A percentile compares a stretch with the other conserved stretches of the same genome.
These are phyloP conservation scores for Heterohyrax brucei DNA, from an alignment of 2,797 vertebrate genomes.

Conservation along the genomic window DNA sequence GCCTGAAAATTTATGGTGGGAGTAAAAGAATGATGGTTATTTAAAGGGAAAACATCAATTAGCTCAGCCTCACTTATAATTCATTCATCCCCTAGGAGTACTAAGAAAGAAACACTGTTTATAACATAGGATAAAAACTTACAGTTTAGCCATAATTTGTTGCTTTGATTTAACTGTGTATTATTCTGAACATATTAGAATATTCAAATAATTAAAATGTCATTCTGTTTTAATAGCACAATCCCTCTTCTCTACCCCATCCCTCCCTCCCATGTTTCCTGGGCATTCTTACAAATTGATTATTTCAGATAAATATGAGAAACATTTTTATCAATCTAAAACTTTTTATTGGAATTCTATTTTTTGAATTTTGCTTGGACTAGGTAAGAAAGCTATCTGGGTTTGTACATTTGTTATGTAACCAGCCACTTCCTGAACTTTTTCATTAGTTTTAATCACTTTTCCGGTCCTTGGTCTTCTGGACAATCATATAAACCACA, in stretches of 20 bases:
- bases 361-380: not conserved
- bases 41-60: conserved; percentile 38
- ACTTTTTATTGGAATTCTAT: not conserved
- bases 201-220: conserved; percentile 48
- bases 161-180: not conserved
- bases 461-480: conserved; percentile 32
- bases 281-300: conserved; percentile 1
- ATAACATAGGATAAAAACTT: not conserved
- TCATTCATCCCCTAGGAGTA: not conserved
- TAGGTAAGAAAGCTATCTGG: not conserved
- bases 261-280: not conserved
- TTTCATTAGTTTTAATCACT: conserved; percentile 11
- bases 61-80: not conserved
- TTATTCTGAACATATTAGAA: not conserved
- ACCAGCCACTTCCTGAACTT: not conserved
- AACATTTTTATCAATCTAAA: conserved; percentile 12
- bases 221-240: not conserved
- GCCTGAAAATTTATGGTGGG: not conserved
- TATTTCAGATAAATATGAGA: conserved; percentile 33
- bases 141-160: not conserved
- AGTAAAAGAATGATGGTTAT: not conserved
- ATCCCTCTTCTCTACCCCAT: not conserved
- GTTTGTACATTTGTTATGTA: not conserved
- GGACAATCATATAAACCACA: not conserved
- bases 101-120: not conserved